Evolutionary conservation across 2,888 invertebrate species (phyloP).

Genomic region (Cantharis rustica): DNA sequence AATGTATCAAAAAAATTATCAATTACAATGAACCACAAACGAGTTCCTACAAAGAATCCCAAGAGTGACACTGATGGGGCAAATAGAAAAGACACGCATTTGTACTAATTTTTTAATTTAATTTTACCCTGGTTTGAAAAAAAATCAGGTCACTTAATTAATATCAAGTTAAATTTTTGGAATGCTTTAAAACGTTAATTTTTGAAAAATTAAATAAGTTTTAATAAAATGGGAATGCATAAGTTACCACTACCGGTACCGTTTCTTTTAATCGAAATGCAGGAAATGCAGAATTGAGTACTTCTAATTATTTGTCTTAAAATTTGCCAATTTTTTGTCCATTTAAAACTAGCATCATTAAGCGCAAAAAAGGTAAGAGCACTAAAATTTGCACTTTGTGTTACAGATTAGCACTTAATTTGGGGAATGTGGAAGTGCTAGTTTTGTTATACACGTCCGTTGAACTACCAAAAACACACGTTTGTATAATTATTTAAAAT

Average conservation of each 20-base stretch:
- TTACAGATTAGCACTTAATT: not conserved
- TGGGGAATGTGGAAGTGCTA: not conserved
- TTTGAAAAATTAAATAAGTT: too few relatives aligned
- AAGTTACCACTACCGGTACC: not conserved
- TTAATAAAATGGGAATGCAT: too few relatives aligned
- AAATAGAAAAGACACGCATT: constrained; percentile 16
- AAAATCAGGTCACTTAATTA: constrained; percentile 5
- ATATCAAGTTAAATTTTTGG: not conserved
- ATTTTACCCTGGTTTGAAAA: constrained; percentile 11
- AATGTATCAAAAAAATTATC: constrained; percentile 17
- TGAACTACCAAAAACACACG: not conserved
- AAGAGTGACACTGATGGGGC: constrained; percentile 23
- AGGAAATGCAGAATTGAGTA: not conserved
- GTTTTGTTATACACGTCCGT: not conserved
- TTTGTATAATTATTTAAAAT: not conserved
- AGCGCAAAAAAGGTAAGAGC: not conserved
- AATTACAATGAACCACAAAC: constrained; percentile 24
- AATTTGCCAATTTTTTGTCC: too few relatives aligned
- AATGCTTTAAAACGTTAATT: not conserved
- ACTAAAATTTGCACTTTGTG: not conserved
- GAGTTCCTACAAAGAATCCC: constrained; percentile 17
- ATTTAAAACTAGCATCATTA: too few relatives aligned
- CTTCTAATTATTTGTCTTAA: not conserved
- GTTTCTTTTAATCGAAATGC: not conserved
- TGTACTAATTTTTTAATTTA: constrained; percentile 23